Conservation (phyloP, 1,140 invertebrate genomes). For the Spodoptera frugiperda region DNA sequence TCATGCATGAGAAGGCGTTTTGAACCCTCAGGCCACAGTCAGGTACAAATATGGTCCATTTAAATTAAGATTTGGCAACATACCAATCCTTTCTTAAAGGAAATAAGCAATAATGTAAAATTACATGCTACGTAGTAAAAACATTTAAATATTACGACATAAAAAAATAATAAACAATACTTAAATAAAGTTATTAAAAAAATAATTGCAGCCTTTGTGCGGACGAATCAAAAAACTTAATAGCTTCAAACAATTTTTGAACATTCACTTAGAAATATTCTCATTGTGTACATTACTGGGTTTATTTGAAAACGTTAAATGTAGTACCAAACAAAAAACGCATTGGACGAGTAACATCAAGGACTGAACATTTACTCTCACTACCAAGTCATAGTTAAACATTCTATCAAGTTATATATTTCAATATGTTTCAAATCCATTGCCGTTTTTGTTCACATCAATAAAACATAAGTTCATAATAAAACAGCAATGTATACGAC, state of each 20-base stretch:
- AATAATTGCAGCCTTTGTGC: constrained; percentile 22
- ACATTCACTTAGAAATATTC: constrained; percentile 31
- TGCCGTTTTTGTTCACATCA: not conserved
- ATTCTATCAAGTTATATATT: not conserved
- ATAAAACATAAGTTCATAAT: not conserved
- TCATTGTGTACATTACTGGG: constrained; percentile 15
- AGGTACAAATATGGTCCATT: too few relatives aligned
- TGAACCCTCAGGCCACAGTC: too few relatives aligned
- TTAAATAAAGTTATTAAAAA: constrained; percentile 24
- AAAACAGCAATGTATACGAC: constrained; percentile 15
- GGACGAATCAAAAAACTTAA: constrained; percentile 27
- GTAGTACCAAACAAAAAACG: not conserved
- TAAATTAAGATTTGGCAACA: too few relatives aligned
- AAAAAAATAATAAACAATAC: not conserved
- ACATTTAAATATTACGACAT: not conserved
- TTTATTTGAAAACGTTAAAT: not conserved
- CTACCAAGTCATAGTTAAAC: not conserved
- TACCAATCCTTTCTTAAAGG: not conserved
- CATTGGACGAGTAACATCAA: constrained; percentile 25
- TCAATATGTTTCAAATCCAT: not conserved
- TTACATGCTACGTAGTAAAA: not conserved
- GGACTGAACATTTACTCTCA: constrained; percentile 30
- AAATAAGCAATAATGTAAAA: not conserved
- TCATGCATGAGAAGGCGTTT: too few relatives aligned
- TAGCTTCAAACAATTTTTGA: constrained; percentile 4